Evolutionary conservation across 2,797 vertebrate species (phyloP).

Genomic region (Gymnoscopelus microlampas): DNA sequence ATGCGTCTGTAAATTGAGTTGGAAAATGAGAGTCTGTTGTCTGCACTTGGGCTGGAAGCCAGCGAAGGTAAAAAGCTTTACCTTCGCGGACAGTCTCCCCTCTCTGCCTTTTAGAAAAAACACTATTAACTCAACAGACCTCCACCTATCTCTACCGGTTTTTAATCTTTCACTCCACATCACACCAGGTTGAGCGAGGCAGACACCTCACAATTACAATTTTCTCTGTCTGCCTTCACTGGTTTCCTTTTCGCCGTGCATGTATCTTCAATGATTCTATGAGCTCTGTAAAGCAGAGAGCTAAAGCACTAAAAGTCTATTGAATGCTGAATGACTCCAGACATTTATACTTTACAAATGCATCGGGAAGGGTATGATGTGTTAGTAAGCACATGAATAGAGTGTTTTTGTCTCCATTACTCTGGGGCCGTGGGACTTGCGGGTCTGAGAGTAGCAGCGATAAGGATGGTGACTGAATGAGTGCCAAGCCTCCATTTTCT

Average conservation of each 20-base stretch:
- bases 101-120: constrained; percentile 38
- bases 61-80: constrained; percentile 58
- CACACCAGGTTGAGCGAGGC: constrained; percentile 24
- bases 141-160: constrained; percentile 41
- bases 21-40: constrained; percentile 78
- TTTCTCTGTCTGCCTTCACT: neutral
- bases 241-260: neutral
- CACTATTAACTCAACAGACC: constrained; percentile 55
- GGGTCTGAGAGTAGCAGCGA: constrained; percentile 57
- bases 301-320: constrained; percentile 13
- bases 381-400: constrained; percentile 53
- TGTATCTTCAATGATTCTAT: neutral
- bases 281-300: constrained; percentile 1
- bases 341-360: constrained; percentile 36
- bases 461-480: constrained; percentile 62
- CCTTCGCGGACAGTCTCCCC: constrained; percentile 50
- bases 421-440: constrained; percentile 56
- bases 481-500: constrained; percentile 68
- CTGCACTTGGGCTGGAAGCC: constrained; percentile 68
- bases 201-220: constrained; percentile 1
- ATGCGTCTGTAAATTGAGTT: constrained; percentile 80
- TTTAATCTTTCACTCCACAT: constrained; percentile 13
- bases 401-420: constrained; percentile 59
- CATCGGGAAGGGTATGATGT: constrained; percentile 30
- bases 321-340: constrained; percentile 24